Evolutionary conservation across 2,113 vertebrate genomes (phyloP), one percentile per base, ranked within the genome.

Genomic region (Pipa parva): DNA sequence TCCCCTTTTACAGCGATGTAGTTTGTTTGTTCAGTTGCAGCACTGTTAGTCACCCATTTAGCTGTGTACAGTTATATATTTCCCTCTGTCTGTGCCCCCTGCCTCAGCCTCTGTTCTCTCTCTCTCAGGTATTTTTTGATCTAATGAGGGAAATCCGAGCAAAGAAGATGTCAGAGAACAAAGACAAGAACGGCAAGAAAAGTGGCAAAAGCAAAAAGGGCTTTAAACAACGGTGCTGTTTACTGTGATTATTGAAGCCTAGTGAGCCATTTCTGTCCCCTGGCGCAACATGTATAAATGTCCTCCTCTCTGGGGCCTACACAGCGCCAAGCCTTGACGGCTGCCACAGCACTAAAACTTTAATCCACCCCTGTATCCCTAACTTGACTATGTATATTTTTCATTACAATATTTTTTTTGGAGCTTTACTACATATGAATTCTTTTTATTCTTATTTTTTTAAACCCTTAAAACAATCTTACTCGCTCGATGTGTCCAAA

Each of bases 141-240:
- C 86, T 99, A 54, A 98, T 98, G 96, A 84, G 95, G 74, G 95
- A 99, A 82, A 91, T 98, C 54, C 87, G 93, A 60, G 85, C 93
- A 72, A 98, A 97, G 86, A 99, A 99, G 79, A 89, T 97, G 92
- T 90, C 92, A 0, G 96, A 99, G 81, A 96, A 91, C 82, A 97
- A 95, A 80, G 94, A 95, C 78, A 97, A 94, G 71, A 97, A 96
- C 51, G 89, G 93, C 56, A 96, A 97, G 69, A 93, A 93, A 73
- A 95, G 93, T 33, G 86, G 91, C 71, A 95, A 93, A 85, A 97
- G 88, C 78, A 98, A 98, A 90, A 97, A 95, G 74, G 91, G 92
- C 78, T 92, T 98, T 83, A 94, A 88, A 83, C 92, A 94, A 75
- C 86, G 85, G 68, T 99, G 96, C 75, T 92, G 88, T 76, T 78